Evolutionary conservation across 2,888 invertebrate genomes (phyloP).

Genomic region (Calliphora vomitoria): DNA sequence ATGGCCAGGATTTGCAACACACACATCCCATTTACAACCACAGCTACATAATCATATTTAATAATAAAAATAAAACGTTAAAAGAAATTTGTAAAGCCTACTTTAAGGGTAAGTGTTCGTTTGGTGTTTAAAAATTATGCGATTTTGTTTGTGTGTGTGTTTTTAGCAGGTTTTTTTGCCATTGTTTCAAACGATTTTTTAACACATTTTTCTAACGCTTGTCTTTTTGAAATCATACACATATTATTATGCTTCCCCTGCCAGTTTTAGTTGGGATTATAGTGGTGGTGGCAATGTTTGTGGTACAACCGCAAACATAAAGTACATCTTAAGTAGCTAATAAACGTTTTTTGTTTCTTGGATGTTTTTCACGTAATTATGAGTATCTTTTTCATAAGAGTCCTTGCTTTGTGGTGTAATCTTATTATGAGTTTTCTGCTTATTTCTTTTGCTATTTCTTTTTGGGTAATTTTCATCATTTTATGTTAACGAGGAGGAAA

Average conservation of each 20-base stretch:
- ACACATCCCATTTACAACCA: neutral
- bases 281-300: constrained; percentile 24
- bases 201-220: constrained; percentile 45
- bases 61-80: constrained; percentile 47
- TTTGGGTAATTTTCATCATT: constrained; percentile 57
- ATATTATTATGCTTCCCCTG: neutral
- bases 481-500: constrained; percentile 51
- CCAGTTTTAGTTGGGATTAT: neutral
- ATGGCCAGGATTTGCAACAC: constrained; percentile 59
- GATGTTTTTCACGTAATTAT: constrained; percentile 65
- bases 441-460: constrained; percentile 44
- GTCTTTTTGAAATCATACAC: constrained; percentile 35
- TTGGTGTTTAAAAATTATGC: constrained; percentile 40
- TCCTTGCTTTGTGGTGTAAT: constrained; percentile 71
- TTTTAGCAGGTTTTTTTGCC: constrained; percentile 17
- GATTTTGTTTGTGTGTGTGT: neutral
- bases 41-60: neutral
- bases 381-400: constrained; percentile 66
- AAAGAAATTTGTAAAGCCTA: constrained; percentile 51
- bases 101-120: constrained; percentile 52
- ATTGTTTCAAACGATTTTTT: constrained; percentile 57
- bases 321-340: constrained; percentile 71
- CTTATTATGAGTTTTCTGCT: constrained; percentile 57
- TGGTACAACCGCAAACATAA: constrained; percentile 61
- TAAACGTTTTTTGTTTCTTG: constrained; percentile 56